phyloP scores from a whole-genome alignment of 2,888 invertebrate species.

The Luffia ferchaultella region DNA sequence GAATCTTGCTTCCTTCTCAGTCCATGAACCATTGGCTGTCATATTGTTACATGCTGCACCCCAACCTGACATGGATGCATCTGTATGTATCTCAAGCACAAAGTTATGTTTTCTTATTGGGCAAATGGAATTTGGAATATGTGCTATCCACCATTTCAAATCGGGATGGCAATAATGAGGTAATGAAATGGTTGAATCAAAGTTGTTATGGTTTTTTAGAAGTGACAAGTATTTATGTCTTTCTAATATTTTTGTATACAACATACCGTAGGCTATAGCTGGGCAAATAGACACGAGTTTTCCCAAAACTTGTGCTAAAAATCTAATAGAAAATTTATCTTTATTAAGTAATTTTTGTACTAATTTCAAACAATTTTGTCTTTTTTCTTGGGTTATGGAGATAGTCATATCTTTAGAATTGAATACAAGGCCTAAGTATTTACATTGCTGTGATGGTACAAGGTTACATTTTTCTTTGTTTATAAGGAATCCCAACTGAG shows the following conservation, averaged over 20 bases:
- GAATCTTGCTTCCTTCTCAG: not conserved
- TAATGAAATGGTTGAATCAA: constrained; percentile 4
- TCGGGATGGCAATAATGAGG: constrained; percentile 4
- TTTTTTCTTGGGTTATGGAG: constrained; percentile 9
- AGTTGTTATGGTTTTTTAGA: constrained; percentile 1
- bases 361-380: constrained; percentile 5
- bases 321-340: constrained; percentile 7
- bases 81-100: constrained; percentile 9
- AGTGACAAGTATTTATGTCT: constrained; percentile 5
- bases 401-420: constrained; percentile 8
- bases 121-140: constrained; percentile 2
- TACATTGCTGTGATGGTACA: constrained; percentile 2
- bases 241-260: constrained; percentile 11
- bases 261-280: constrained; percentile 10
- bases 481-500: constrained; percentile 13
- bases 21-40: constrained; percentile 3
- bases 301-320: constrained; percentile 12
- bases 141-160: constrained; percentile 10
- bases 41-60: constrained; percentile 1
- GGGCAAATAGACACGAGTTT: constrained; percentile 10
- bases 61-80: constrained; percentile 9
- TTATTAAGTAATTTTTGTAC: constrained; percentile 7
- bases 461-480: constrained; percentile 14
- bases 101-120: constrained; percentile 3
- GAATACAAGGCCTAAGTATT: constrained; percentile 12